phyloP scores from a whole-genome alignment of 2,113 vertebrate species.

The Regulus satrapa region DNA sequence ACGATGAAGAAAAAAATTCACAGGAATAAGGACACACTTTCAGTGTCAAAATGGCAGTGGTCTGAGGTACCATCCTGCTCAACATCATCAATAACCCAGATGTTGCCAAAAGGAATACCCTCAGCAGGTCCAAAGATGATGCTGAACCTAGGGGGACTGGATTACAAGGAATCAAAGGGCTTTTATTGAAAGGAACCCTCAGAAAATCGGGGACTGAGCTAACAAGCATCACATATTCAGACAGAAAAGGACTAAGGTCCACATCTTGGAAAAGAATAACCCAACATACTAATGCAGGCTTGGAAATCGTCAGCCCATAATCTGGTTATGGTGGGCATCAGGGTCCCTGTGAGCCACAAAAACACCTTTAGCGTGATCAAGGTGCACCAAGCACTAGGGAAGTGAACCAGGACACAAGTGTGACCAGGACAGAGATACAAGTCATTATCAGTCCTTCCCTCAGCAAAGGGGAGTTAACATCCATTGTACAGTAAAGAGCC shows the following conservation, averaged over 20 bases:
- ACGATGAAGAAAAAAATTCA: background rate
- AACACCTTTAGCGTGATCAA: background rate
- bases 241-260: background rate
- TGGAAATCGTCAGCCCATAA: background rate
- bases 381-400: too few species aligned
- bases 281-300: background rate
- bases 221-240: background rate
- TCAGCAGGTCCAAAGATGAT: background rate
- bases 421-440: background rate
- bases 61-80: background rate
- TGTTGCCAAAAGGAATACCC: background rate
- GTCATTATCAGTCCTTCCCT: background rate
- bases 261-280: background rate
- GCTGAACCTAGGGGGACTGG: background rate
- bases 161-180: background rate
- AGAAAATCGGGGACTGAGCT: background rate
- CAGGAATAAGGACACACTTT: background rate
- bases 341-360: background rate
- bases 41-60: accelerated
- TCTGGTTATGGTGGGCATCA: accelerated
- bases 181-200: background rate
- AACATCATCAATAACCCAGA: background rate
- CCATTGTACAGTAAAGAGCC: background rate
- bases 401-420: background rate
- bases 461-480: background rate